phyloP scores from a whole-genome alignment of 1,140 invertebrate genomes.

The Odontomachus brunneus region DNA sequence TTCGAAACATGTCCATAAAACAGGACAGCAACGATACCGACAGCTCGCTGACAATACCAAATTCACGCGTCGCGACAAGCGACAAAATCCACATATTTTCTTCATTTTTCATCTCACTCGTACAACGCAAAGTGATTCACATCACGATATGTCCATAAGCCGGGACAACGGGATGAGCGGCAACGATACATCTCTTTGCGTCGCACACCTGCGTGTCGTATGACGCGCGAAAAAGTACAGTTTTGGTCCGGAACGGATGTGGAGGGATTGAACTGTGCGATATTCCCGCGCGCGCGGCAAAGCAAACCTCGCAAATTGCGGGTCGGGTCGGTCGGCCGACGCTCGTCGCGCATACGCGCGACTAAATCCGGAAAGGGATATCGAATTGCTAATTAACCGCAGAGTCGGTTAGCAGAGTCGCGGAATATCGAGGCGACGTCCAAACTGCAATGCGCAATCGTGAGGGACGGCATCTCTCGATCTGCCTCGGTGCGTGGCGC shows the following conservation, averaged over 20 bases:
- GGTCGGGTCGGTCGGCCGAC: not conserved
- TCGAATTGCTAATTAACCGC: conserved; percentile 45
- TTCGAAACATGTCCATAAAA: too few species aligned
- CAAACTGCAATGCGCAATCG: conserved; percentile 43
- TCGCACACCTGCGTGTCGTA: too few species aligned
- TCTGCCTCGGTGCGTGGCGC: conserved; percentile 13
- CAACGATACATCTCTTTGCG: too few species aligned
- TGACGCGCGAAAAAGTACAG: too few species aligned
- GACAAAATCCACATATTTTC: not conserved
- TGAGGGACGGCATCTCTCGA: conserved; percentile 7
- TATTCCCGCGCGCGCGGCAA: too few species aligned
- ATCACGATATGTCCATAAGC: not conserved
- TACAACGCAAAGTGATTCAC: not conserved
- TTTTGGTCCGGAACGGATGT: too few species aligned
- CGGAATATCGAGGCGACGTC: not conserved
- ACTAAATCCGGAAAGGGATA: conserved; percentile 21
- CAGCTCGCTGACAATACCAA: too few species aligned
- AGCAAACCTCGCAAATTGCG: not conserved
- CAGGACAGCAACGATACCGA: too few species aligned
- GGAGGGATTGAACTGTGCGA: too few species aligned
- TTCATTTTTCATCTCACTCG: too few species aligned
- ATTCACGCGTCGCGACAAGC: not conserved
- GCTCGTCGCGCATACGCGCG: not conserved
- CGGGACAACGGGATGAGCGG: too few species aligned
- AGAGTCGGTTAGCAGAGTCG: not conserved